These are phyloP conservation scores for Apodemia mormo DNA, from an alignment of 2,888 invertebrate species.

Conservation along the genomic window DNA sequence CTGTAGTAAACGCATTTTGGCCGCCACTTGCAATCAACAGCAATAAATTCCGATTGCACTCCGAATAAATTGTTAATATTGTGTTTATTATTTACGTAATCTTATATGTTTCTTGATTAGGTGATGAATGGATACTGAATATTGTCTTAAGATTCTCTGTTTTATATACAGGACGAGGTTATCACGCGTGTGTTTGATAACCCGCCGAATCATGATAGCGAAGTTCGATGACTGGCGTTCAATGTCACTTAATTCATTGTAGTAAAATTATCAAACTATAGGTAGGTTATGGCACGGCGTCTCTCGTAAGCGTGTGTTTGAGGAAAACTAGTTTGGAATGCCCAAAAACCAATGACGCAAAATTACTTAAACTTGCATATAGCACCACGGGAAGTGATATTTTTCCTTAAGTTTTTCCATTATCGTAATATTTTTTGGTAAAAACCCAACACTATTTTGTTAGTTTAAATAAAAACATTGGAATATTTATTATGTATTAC, in stretches of 20 bases:
- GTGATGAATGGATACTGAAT: slow-evolving; percentile 60
- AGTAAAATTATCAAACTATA: slow-evolving; percentile 70
- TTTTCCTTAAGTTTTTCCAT: neutral
- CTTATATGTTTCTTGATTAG: slow-evolving; percentile 47
- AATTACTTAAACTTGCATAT: neutral
- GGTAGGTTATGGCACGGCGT: slow-evolving; percentile 39
- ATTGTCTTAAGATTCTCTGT: slow-evolving; percentile 45
- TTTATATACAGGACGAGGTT: slow-evolving; percentile 66
- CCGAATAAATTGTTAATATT: neutral
- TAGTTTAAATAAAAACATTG: neutral
- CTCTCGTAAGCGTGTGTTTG: slow-evolving; percentile 20
- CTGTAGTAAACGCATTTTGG: slow-evolving; percentile 60
- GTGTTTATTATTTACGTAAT: slow-evolving; percentile 1
- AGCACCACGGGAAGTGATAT: neutral
- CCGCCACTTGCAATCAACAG: slow-evolving; percentile 31
- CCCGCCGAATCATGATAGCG: slow-evolving; percentile 60
- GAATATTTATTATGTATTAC: neutral
- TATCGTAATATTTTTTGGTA: neutral
- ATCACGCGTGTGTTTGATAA: slow-evolving; percentile 75
- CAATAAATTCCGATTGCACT: slow-evolving; percentile 18
- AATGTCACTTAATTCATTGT: slow-evolving; percentile 68
- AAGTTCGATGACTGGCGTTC: slow-evolving; percentile 75
- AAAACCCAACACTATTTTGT: neutral
- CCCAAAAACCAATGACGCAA: slow-evolving; percentile 4
- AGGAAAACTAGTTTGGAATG: neutral